Evolutionary conservation across 1,140 invertebrate species (phyloP).

Genomic region (Hestina assimilis): DNA sequence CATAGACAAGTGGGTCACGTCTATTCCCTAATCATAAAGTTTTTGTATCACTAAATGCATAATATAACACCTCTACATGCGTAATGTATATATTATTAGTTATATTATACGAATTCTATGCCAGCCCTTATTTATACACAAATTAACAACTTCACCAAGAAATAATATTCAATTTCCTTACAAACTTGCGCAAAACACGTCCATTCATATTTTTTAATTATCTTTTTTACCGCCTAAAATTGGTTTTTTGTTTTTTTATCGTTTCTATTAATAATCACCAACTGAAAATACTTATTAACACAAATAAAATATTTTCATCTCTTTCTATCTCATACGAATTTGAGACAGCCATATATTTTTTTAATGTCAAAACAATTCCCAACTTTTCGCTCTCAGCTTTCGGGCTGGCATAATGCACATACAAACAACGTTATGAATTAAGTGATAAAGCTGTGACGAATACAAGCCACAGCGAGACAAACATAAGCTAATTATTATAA

Average conservation of each 20-base stretch:
- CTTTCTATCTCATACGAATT: not conserved
- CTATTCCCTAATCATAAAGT: constrained; percentile 59
- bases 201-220: too few species aligned
- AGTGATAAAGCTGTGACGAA: constrained; percentile 54
- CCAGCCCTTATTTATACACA: constrained; percentile 34
- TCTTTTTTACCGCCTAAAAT: too few species aligned
- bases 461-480: constrained; percentile 58
- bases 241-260: too few species aligned
- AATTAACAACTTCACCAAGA: not conserved
- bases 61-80: constrained; percentile 68
- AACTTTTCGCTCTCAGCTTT: not conserved
- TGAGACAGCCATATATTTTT: too few species aligned
- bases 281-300: too few species aligned
- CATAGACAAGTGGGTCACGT: constrained; percentile 43
- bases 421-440: constrained; percentile 65
- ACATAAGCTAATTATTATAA: constrained; percentile 65
- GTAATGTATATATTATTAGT: constrained; percentile 60
- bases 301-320: too few species aligned
- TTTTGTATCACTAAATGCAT: constrained; percentile 69
- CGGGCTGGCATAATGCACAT: constrained; percentile 53
- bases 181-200: too few species aligned
- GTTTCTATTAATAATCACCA: too few species aligned
- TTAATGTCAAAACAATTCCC: too few species aligned
- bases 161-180: too few species aligned
- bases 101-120: constrained; percentile 68